phyloP scores from a whole-genome alignment of 2,888 invertebrate genomes.

The Leuctra nigra region DNA sequence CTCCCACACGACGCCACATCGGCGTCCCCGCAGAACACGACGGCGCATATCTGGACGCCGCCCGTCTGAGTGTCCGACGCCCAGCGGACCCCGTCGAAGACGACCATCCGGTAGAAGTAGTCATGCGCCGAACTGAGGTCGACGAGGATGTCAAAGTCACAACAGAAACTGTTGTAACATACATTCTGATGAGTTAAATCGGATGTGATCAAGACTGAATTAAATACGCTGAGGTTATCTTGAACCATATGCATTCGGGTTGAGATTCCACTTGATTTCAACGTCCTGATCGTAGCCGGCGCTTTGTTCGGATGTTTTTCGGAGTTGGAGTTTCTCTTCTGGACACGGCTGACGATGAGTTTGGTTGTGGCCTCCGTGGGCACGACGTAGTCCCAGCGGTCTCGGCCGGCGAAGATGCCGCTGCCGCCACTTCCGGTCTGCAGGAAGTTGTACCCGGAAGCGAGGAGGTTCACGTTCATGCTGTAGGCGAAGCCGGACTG shows the following conservation, averaged over 20 bases:
- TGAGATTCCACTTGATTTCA: background rate
- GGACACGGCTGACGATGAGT: constrained; percentile 44
- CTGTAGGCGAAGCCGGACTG: constrained; percentile 64
- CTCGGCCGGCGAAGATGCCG: constrained; percentile 61
- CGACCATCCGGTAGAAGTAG: constrained; percentile 47
- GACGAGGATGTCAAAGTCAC: constrained; percentile 33
- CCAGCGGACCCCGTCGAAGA: constrained; percentile 47
- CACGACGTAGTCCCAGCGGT: constrained; percentile 45
- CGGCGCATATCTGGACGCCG: constrained; percentile 46
- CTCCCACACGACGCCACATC: constrained; percentile 43
- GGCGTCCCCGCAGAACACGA: constrained; percentile 46
- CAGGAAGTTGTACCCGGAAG: constrained; percentile 62
- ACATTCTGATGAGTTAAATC: constrained; percentile 2
- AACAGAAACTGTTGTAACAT: constrained; percentile 37
- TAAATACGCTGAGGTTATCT: constrained; percentile 14
- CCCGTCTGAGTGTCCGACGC: constrained; percentile 36
- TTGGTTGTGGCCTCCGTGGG: constrained; percentile 42
- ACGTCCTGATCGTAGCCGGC: background rate
- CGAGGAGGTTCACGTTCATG: constrained; percentile 61
- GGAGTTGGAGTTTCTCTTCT: constrained; percentile 37
- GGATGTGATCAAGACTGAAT: background rate
- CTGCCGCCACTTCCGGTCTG: constrained; percentile 58
- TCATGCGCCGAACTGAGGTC: constrained; percentile 15
- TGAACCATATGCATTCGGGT: background rate
- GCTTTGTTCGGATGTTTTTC: background rate